Conservation (phyloP, 2,797 vertebrate species). For the Mus caroli region DNA sequence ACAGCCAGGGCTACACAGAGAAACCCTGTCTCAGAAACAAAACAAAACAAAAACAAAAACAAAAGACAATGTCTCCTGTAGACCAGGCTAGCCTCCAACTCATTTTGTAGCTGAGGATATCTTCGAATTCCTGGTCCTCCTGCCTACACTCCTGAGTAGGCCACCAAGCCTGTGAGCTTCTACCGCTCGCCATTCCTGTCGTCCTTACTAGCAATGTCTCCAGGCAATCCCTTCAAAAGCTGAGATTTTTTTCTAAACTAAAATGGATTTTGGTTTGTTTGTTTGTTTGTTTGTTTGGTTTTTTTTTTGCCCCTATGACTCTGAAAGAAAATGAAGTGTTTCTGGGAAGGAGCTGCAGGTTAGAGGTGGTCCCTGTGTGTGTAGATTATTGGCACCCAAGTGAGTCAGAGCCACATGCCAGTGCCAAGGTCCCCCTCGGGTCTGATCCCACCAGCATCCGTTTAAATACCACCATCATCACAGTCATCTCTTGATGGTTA, state of each 20-base stretch:
- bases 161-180: not conserved
- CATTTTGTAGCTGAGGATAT: not conserved
- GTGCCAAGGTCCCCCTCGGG: not conserved
- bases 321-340: not conserved
- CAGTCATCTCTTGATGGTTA: not conserved
- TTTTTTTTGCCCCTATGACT: not conserved
- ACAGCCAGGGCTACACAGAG: too few species aligned
- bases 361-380: not conserved
- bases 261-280: not conserved
- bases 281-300: not conserved
- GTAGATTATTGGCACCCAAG: not conserved
- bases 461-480: not conserved
- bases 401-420: not conserved
- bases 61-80: not conserved
- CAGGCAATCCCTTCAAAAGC: not conserved
- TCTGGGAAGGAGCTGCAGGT: slow-evolving; percentile 45
- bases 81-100: not conserved
- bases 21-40: too few species aligned
- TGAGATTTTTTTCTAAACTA: not conserved
- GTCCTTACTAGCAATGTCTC: not conserved
- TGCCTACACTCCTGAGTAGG: not conserved
- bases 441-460: not conserved
- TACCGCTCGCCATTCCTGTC: not conserved
- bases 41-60: too few species aligned
- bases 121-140: not conserved